A percentile compares a stretch with the other conserved stretches of the same genome.
These are phyloP conservation scores for Xiphophorus couchianus DNA, from an alignment of 2,113 vertebrate species.

Conservation along the genomic window DNA sequence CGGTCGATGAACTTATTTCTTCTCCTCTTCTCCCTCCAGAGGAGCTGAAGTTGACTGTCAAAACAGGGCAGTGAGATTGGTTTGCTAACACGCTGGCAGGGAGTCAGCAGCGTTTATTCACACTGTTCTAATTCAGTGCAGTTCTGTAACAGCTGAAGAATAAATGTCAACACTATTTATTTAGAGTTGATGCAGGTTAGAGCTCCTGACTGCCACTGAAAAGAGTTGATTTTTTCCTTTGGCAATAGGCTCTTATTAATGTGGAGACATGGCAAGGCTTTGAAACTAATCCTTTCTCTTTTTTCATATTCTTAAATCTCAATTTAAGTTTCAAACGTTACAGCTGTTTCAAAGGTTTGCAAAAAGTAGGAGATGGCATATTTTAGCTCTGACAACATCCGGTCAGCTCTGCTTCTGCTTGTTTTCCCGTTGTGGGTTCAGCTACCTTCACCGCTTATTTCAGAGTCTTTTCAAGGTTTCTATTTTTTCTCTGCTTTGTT, in stretches of 20 bases:
- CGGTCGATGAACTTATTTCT: conserved; percentile 10
- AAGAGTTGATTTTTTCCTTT: background rate
- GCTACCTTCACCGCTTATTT: too few relatives aligned
- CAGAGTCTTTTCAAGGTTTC: too few relatives aligned
- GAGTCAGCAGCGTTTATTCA: background rate
- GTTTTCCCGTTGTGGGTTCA: too few relatives aligned
- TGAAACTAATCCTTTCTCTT: too few relatives aligned
- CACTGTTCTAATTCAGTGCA: conserved; percentile 2
- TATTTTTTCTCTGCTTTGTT: background rate
- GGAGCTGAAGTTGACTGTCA: background rate
- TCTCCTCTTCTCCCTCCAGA: conserved; percentile 11
- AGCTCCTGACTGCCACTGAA: background rate
- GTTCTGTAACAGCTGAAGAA: background rate
- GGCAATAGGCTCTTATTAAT: background rate
- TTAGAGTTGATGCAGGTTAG: background rate
- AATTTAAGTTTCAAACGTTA: background rate
- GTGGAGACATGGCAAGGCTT: background rate
- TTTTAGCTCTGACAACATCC: too few relatives aligned
- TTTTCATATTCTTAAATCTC: too few relatives aligned
- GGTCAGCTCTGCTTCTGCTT: too few relatives aligned
- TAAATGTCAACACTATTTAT: background rate
- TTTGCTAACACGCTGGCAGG: background rate
- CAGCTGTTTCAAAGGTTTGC: background rate
- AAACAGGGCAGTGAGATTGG: background rate
- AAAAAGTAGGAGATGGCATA: too few relatives aligned